Base-by-base conservation (phyloP, 2,888 invertebrate species). In the Eueremaeus valkanovi region DNA sequence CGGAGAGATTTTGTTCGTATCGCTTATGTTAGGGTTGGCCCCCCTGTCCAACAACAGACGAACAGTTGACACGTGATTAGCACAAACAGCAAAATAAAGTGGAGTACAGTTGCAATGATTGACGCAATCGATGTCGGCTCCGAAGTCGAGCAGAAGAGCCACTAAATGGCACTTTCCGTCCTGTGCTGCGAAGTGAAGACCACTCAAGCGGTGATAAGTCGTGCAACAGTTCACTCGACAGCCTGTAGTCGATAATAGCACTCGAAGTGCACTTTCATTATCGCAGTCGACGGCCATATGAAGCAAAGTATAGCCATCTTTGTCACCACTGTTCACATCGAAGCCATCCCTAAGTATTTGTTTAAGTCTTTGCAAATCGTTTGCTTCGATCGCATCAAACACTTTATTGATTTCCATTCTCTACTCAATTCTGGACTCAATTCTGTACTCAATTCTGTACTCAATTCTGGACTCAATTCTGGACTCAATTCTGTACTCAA, bases 361-460 rank as follows among this genome's bases (percentile, higher is more conserved):
- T 13, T 27, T 58, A 18, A 58, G 21, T 21, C 16, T 58, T 16
- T 58, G 1, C 8, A 58, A 16, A 29, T 58, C 29, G 27, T 58
- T 58, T 16, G 16, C 16, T 58, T 58, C 58, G 11, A 58, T 58
- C 18, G 21, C 18, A 31, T 58, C 58, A 58, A 58, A 58, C 16
- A 29, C 31, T 58, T 58, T 58, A 31, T 58, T 31, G 29, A 58
- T 31, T 58, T 58, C 58, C 58, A 58, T 58, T 31, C 40, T 40
- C n/a, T n/a, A n/a, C n/a, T n/a, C n/a, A n/a, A n/a, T n/a, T n/a
- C n/a, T n/a, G n/a, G n/a, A n/a, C n/a, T n/a, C n/a, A n/a, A n/a
- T n/a, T n/a, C n/a, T n/a, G n/a, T n/a, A n/a, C n/a, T n/a, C n/a
- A n/a, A n/a, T n/a, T n/a, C n/a, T n/a, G n/a, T n/a, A n/a, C n/a